These are phyloP conservation scores for Sebastes matsubarae DNA, from an alignment of 2,797 vertebrate genomes.

Conservation along the genomic window DNA sequence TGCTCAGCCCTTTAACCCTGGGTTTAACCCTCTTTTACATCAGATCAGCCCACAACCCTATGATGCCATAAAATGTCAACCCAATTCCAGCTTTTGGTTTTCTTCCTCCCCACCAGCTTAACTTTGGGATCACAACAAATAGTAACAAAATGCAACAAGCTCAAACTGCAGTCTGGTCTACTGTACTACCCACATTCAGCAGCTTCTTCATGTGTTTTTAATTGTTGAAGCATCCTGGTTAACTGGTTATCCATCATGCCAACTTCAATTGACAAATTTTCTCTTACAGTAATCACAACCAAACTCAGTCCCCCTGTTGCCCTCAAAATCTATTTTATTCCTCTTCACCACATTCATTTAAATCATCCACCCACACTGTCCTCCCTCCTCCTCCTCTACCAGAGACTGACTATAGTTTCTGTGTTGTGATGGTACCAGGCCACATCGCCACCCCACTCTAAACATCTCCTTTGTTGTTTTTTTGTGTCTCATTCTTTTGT, in stretches of 20 bases:
- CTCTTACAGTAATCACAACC: neutral
- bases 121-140: neutral
- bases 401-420: conserved; percentile 46
- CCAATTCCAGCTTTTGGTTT: neutral
- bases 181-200: neutral
- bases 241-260: neutral
- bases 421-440: conserved; percentile 68
- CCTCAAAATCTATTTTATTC: neutral
- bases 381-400: neutral
- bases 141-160: neutral
- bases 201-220: neutral
- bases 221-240: neutral
- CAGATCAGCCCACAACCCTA: neutral
- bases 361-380: neutral
- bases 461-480: conserved; percentile 60
- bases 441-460: conserved; percentile 32
- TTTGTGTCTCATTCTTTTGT: conserved; percentile 33
- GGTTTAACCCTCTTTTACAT: neutral
- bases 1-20: neutral
- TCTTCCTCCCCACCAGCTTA: neutral
- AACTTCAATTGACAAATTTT: neutral
- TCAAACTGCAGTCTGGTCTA: neutral
- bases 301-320: neutral
- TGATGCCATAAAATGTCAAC: neutral
- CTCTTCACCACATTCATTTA: conserved; percentile 2